Base-by-base conservation (phyloP, 30 jellyfish, hydroid and myxozoan species). In the Aurelia sp. region DNA sequence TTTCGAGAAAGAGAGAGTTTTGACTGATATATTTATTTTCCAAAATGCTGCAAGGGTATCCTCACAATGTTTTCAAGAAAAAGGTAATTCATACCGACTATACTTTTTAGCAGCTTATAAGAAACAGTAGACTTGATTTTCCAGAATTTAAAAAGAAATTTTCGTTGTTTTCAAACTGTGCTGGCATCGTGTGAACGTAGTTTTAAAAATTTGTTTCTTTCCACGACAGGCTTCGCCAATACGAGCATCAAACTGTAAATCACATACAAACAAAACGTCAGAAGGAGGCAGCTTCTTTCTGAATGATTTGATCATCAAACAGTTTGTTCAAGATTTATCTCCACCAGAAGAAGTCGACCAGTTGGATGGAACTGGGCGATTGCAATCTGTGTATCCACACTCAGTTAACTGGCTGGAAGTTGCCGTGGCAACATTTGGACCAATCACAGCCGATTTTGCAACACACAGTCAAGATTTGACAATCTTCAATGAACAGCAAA, bases 381-480 rank as follows among this genome's bases (percentile, higher is more conserved):
- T 59, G 20, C 85, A 78, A 66, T 51, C 91, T 17, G 40, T 85
- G 13, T 79, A 89, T 55, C 67, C 71, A n/a, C 92, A 80, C 51
- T 89, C 99, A 19, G 61, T 82, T 75, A 86, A 88, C 30, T 95
- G 99, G 99, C 93, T 95, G 0, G 99, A 95, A 77, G 97, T 90
- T 33, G 99, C 96, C 47, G 96, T 88, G 5, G 88, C 82, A 38
- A 88, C 89, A 18, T 73, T 95, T 59, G 99, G 99, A 18, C 97
- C 97, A 51, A 62, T 95, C 72, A 95, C 99, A 1, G 97, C 94
- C 19, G 99, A 95, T 66, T 21, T 64, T 60, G 84, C 92, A 4
- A 82, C 78, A 8, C 55, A 66, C 38, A 27, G 69, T 5, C 30
- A 67, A 10, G 87, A 74, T 65, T 41, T 51, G 10, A 64, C 75